Base-by-base conservation (phyloP, 2,888 invertebrate species). In the Campaea margaritaria region DNA sequence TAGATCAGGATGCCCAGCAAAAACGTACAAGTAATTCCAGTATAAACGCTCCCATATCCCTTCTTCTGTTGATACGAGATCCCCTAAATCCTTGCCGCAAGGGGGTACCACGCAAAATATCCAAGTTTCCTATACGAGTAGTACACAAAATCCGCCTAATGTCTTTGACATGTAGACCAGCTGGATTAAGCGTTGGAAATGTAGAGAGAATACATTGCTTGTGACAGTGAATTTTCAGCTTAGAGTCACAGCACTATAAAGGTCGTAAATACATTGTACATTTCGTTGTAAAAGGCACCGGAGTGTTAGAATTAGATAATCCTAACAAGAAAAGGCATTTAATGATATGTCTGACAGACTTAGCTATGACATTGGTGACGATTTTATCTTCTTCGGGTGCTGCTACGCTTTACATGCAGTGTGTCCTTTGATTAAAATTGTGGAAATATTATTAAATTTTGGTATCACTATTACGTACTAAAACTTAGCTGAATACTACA, bases 51-150 rank as follows among this genome's bases (percentile, higher is more conserved):
- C 73, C 74, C 75, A 73, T 73, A 75, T 78, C 75, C 80, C 74
- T 73, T 78, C 75, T 79, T 75, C 76, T 78, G 75, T 79, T 80
- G 70, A 69, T 74, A 72, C 69, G 69, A 78, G 79, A 81, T 82
- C 81, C 76, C 75, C 78, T 82, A 84, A 86, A 87, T 86, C 87
- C 81, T 73, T 81, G 79, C 73, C 69, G 74, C 58, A 74, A 74
- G 72, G 70, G 74, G 72, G 13, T 54, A 64, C 59, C 42, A 55
- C 49, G 39, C 8, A n/a, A 39, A 34, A 42, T 49, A 72, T 45
- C 44, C 13, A 45, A 34, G 16, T 36, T 41, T 12, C 13, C 34
- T 38, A 16, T 39, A n/a, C n/a, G n/a, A n/a, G n/a, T n/a, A 21
- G 48, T 38, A 34, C 14, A 55, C 48, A 14, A 45, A 50, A 50